Evolutionary conservation across 2,888 invertebrate species (phyloP).

Genomic region (Subacronicta megacephala): DNA sequence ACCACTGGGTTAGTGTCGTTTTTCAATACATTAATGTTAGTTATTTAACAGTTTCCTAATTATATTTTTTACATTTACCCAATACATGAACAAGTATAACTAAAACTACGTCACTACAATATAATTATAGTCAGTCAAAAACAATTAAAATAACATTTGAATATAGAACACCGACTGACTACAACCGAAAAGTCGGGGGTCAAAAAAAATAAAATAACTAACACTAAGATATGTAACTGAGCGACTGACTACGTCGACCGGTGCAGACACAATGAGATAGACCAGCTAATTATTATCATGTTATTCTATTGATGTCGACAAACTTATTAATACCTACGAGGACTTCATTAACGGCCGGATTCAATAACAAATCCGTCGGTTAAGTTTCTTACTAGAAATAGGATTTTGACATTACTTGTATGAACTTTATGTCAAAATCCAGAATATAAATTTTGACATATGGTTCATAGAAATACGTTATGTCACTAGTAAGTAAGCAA

Average conservation of each 20-base stretch:
- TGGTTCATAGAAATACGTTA: no score
- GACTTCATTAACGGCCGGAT: no score
- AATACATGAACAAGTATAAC: constrained; percentile 29
- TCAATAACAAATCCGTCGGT: no score
- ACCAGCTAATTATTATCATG: no score
- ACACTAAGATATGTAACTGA: constrained; percentile 44
- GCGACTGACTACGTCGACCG: constrained; percentile 44
- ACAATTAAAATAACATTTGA: constrained; percentile 6
- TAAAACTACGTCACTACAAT: constrained; percentile 3
- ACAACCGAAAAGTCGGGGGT: constrained; percentile 26
- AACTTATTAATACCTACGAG: no score
- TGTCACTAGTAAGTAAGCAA: no score
- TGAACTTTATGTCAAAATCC: no score
- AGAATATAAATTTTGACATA: no score
- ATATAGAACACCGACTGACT: constrained; percentile 6
- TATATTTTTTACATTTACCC: background rate
- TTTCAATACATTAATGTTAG: background rate
- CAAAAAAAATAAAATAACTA: constrained; percentile 32
- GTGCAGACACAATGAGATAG: constrained; percentile 15
- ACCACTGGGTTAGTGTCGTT: no score
- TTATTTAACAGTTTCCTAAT: background rate
- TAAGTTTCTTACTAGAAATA: no score
- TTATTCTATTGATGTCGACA: no score
- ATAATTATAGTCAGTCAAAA: background rate
- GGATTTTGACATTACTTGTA: no score